Conservation (phyloP, 1,140 invertebrate genomes). For the Diploscapter pachys region DNA sequence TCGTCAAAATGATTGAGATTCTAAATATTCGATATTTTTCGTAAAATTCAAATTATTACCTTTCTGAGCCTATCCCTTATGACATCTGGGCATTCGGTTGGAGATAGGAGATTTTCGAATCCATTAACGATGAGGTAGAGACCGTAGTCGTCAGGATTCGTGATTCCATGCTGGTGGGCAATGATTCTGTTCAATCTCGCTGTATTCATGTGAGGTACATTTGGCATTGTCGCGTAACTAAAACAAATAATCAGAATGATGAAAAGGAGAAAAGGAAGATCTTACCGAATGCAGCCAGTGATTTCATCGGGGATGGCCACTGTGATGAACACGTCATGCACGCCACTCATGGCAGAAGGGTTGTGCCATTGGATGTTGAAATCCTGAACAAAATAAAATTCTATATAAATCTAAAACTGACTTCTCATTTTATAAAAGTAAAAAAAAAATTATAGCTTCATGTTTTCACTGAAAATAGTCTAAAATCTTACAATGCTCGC, state of each 20-base stretch:
- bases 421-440: too few species aligned
- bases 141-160: conserved; percentile 91
- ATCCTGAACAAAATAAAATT: too few species aligned
- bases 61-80: conserved; percentile 63
- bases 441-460: neutral
- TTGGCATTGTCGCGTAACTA: conserved; percentile 76
- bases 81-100: conserved; percentile 84
- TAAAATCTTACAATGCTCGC: neutral
- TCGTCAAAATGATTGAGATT: too few species aligned
- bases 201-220: conserved; percentile 83
- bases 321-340: conserved; percentile 37
- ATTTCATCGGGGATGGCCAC: conserved; percentile 74
- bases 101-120: conserved; percentile 78
- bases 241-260: neutral
- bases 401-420: too few species aligned
- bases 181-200: conserved; percentile 85
- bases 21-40: too few species aligned
- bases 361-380: neutral
- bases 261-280: neutral
- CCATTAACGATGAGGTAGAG: conserved; percentile 63
- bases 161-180: conserved; percentile 84
- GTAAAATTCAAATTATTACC: too few species aligned
- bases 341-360: neutral
- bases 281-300: conserved; percentile 77
- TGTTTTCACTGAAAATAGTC: conserved; percentile 17